phyloP scores from a whole-genome alignment of 2,888 invertebrate genomes.

The Lepidochrysops patricia region DNA sequence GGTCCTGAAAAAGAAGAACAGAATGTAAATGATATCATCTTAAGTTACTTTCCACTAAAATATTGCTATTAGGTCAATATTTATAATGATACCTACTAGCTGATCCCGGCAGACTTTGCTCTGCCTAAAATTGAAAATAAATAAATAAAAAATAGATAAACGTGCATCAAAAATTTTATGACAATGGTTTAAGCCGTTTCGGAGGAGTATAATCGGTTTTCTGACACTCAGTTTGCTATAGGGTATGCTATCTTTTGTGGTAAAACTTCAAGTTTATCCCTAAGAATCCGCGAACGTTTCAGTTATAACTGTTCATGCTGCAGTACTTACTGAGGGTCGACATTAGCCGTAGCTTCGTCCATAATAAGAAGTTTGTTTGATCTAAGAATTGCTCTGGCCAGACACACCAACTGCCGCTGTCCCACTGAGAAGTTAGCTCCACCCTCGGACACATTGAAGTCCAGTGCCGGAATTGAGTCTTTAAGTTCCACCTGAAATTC shows the following conservation, averaged over 20 bases:
- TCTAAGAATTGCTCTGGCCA: conserved; percentile 84
- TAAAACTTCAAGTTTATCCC: too few species aligned
- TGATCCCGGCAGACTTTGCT: too few species aligned
- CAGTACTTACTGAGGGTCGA: conserved; percentile 77
- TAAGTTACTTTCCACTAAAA: background rate
- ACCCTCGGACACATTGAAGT: conserved; percentile 81
- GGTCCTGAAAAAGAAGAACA: conserved; percentile 38
- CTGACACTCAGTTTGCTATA: too few species aligned
- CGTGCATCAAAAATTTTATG: background rate
- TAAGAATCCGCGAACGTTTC: too few species aligned
- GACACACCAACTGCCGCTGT: conserved; percentile 85
- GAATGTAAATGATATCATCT: background rate
- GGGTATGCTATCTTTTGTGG: too few species aligned
- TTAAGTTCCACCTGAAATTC: conserved; percentile 81
- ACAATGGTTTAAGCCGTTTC: too few species aligned
- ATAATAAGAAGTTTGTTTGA: conserved; percentile 81
- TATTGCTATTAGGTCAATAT: too few species aligned
- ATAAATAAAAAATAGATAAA: too few species aligned
- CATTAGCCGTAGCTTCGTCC: conserved; percentile 76
- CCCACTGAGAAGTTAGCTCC: conserved; percentile 87
- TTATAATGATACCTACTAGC: too few species aligned
- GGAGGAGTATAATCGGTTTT: too few species aligned
- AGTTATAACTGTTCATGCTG: too few species aligned
- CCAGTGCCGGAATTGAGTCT: conserved; percentile 77
- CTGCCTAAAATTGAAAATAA: too few species aligned